A percentile compares a stretch with the other conserved stretches of the same genome.
Conservation (phyloP, 1,140 invertebrate genomes). For the Bactericera cockerelli region DNA sequence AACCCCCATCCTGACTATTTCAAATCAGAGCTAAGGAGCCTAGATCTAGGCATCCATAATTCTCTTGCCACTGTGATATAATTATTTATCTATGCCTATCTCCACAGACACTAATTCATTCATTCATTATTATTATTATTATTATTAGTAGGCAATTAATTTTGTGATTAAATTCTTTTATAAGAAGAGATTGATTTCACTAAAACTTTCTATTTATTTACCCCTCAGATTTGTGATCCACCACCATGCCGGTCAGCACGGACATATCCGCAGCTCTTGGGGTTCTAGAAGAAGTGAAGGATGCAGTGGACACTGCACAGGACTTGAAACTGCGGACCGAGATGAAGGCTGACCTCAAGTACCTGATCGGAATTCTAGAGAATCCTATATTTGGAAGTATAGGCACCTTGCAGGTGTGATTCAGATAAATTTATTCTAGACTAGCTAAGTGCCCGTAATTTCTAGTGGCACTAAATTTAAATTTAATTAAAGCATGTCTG, state of each 20-base stretch:
- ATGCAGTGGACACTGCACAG: constrained; percentile 51
- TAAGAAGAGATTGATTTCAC: too few relatives aligned
- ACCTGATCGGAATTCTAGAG: constrained; percentile 71
- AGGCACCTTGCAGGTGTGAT: constrained; percentile 64
- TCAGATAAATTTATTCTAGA: constrained; percentile 11
- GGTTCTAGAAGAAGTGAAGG: constrained; percentile 61
- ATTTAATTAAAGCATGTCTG: not conserved
- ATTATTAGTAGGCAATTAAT: too few relatives aligned
- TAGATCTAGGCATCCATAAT: too few relatives aligned
- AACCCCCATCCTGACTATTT: too few relatives aligned
- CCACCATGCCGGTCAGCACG: constrained; percentile 30
- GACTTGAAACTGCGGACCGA: constrained; percentile 53
- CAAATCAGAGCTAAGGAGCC: too few relatives aligned
- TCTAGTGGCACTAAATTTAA: not conserved
- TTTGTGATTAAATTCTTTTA: too few relatives aligned
- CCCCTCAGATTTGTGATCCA: not conserved
- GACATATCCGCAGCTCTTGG: constrained; percentile 58
- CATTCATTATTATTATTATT: too few relatives aligned
- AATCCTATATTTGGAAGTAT: constrained; percentile 85
- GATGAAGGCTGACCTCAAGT: constrained; percentile 69
- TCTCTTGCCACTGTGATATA: too few relatives aligned
- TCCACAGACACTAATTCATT: too few relatives aligned
- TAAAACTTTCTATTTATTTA: too few relatives aligned
- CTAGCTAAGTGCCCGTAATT: not conserved
- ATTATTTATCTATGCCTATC: too few relatives aligned